A percentile compares a stretch with the other conserved stretches of the same genome.
phyloP scores from a whole-genome alignment of 92 coral and sea anemone species.

The Siderastrea radians region DNA sequence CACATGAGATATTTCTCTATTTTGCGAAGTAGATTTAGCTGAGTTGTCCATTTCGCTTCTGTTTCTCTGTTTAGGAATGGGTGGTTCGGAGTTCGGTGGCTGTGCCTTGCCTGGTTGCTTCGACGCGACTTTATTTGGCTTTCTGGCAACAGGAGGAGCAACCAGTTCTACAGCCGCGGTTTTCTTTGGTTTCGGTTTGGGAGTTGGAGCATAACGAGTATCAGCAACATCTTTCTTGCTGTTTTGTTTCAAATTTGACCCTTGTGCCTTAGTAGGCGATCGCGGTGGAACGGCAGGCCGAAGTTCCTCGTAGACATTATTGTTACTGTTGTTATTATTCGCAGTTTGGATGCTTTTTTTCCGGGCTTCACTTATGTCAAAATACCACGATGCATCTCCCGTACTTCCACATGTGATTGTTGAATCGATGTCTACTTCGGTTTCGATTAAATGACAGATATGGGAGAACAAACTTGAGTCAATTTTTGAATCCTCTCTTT shows the following conservation, averaged over 20 bases:
- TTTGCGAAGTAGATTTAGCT: too few relatives aligned
- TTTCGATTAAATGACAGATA: slow-evolving; percentile 23
- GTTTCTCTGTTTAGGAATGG: neutral
- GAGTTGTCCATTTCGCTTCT: neutral
- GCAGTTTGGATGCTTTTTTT: too few relatives aligned
- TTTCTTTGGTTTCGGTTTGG: neutral
- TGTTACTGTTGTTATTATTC: neutral
- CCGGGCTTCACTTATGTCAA: slow-evolving; percentile 3
- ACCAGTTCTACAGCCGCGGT: too few relatives aligned
- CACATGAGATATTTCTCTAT: too few relatives aligned
- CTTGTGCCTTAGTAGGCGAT: neutral
- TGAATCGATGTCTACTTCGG: slow-evolving; percentile 1
- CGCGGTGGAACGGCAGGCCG: slow-evolving; percentile 29
- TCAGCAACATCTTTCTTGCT: neutral
- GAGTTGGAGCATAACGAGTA: slow-evolving; percentile 11
- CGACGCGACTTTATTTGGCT: neutral
- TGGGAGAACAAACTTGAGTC: neutral
- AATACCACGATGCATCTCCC: slow-evolving; percentile 20
- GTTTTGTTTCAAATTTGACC: neutral
- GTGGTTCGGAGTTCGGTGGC: neutral
- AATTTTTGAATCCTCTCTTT: neutral
- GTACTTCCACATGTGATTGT: slow-evolving; percentile 5
- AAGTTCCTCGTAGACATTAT: slow-evolving; percentile 5
- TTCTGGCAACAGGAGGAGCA: neutral
- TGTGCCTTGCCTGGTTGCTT: neutral